Conservation (phyloP, 2,888 invertebrate genomes). For the Drosophila mimica region DNA sequence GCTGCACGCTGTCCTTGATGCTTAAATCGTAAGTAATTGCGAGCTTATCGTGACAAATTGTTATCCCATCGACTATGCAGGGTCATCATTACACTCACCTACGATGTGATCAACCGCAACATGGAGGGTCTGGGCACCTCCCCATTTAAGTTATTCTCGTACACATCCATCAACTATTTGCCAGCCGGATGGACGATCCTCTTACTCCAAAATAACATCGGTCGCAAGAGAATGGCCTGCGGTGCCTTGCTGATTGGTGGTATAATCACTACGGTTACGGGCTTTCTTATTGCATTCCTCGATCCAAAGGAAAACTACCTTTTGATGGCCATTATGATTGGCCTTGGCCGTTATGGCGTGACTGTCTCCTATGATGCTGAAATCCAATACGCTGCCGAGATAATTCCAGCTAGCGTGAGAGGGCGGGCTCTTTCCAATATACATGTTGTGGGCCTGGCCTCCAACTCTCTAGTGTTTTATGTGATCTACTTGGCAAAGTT, state of each 20-base stretch:
- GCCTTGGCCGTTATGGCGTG: constrained; percentile 87
- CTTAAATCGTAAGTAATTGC: constrained; percentile 86
- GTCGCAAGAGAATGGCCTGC: constrained; percentile 87
- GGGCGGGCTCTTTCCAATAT: constrained; percentile 88
- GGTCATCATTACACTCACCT: constrained; percentile 87
- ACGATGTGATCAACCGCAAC: constrained; percentile 87
- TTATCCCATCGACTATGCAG: constrained; percentile 81
- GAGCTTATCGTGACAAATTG: too few relatives aligned
- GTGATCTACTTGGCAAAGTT: constrained; percentile 86
- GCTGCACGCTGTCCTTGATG: constrained; percentile 86
- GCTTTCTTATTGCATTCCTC: constrained; percentile 84
- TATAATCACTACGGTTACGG: constrained; percentile 86
- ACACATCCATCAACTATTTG: constrained; percentile 86
- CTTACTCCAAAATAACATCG: constrained; percentile 83
- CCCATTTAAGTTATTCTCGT: constrained; percentile 86
- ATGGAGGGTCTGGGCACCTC: constrained; percentile 86
- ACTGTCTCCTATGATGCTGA: constrained; percentile 88
- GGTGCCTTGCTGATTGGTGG: constrained; percentile 86
- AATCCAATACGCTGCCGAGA: constrained; percentile 88
- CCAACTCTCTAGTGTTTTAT: constrained; percentile 87
- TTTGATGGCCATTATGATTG: constrained; percentile 85
- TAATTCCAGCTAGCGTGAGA: constrained; percentile 88
- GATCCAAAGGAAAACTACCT: constrained; percentile 81
- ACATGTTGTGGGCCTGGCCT: constrained; percentile 87
- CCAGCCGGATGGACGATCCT: constrained; percentile 85